phyloP scores from a whole-genome alignment of 2,797 vertebrate species.

The Molossus molossus region DNA sequence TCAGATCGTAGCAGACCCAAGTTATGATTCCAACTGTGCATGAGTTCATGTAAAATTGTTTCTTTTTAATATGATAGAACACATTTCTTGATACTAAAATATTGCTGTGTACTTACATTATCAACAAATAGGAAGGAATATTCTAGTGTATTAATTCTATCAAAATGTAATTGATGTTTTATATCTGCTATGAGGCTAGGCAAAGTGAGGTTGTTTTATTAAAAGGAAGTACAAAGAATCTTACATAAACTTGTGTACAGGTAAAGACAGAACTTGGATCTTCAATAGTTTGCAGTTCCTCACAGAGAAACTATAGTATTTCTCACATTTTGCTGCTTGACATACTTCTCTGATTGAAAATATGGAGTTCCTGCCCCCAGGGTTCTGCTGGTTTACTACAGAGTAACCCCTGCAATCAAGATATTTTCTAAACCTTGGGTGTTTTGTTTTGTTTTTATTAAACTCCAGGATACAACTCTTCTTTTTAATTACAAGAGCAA shows the following conservation, averaged over 20 bases:
- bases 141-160: background rate
- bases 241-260: background rate
- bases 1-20: background rate
- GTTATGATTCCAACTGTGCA: background rate
- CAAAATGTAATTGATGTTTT: background rate
- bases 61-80: background rate
- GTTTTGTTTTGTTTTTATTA: background rate
- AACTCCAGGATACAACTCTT: background rate
- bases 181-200: background rate
- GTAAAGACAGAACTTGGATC: background rate
- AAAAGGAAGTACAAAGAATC: background rate
- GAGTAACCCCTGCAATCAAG: background rate
- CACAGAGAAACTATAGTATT: background rate
- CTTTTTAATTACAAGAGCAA: constrained; percentile 7
- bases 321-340: background rate
- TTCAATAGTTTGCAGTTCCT: background rate
- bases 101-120: background rate
- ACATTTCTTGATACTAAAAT: constrained; percentile 25
- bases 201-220: background rate
- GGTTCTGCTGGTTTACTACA: background rate
- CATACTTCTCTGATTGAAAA: constrained; percentile 25
- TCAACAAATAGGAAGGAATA: background rate
- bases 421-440: background rate
- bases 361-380: background rate
- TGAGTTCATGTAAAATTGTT: background rate